Percentiles rank a stretch among this genome's conserved stretches.
Conservation (phyloP, 2,113 vertebrate species). For the Heterotilapia buettikoferi region DNA sequence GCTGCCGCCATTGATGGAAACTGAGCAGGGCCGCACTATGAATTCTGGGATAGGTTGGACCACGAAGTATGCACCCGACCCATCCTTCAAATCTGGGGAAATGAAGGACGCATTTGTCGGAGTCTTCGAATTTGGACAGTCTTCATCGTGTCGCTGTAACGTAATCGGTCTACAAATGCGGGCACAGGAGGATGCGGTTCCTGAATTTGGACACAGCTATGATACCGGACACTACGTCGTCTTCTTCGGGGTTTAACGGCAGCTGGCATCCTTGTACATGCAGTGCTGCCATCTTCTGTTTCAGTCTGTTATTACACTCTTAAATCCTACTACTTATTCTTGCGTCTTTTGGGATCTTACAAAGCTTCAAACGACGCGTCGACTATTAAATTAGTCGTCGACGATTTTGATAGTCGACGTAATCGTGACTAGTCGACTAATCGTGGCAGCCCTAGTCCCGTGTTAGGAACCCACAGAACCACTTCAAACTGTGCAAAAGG, state of each 20-base stretch:
- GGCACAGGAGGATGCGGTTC: not conserved
- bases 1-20: no score
- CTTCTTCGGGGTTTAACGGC: rapidly evolving
- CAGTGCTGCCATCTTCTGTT: not conserved
- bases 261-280: not conserved
- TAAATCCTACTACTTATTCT: rapidly evolving
- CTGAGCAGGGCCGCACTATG: no score
- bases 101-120: rapidly evolving
- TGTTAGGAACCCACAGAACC: not conserved
- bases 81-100: not conserved
- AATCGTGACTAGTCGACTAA: not conserved
- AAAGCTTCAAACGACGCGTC: rapidly evolving
- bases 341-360: rapidly evolving
- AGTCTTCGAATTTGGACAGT: rapidly evolving
- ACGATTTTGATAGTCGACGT: rapidly evolving
- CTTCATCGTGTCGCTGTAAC: not conserved
- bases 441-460: rapidly evolving
- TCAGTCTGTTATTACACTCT: not conserved
- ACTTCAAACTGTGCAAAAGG: not conserved
- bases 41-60: no score
- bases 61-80: rapidly evolving
- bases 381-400: rapidly evolving
- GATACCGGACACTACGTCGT: rapidly evolving
- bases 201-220: not conserved
- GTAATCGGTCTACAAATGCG: rapidly evolving